These are phyloP conservation scores for Drosophila anceps DNA, from an alignment of 2,888 invertebrate genomes.

Conservation along the genomic window DNA sequence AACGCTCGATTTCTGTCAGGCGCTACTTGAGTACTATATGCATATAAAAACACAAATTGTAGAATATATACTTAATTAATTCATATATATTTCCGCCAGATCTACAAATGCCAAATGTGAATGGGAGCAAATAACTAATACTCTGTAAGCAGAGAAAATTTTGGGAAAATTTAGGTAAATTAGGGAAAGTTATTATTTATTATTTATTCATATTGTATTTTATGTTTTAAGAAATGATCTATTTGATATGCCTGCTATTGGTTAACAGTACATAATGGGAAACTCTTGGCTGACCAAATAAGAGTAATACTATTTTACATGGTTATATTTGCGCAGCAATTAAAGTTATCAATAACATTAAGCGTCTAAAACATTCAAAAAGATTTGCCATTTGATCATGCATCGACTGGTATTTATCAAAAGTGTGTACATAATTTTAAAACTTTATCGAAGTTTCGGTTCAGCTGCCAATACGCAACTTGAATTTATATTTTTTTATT, in stretches of 20 bases:
- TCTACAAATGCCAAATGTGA: not conserved
- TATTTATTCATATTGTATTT: not conserved
- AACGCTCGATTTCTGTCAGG: slow-evolving; percentile 67
- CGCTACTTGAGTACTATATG: slow-evolving; percentile 7
- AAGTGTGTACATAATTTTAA: too few relatives aligned
- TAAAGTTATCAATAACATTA: not conserved
- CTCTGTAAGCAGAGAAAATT: too few relatives aligned
- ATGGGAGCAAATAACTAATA: too few relatives aligned
- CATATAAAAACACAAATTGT: not conserved
- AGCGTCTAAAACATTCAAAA: not conserved
- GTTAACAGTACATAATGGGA: not conserved
- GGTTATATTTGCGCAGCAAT: not conserved
- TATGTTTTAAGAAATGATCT: not conserved
- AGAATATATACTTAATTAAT: slow-evolving; percentile 13
- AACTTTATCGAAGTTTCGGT: not conserved
- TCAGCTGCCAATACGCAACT: too few relatives aligned
- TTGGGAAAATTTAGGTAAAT: too few relatives aligned
- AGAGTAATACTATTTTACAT: not conserved
- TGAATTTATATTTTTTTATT: too few relatives aligned
- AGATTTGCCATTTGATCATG: not conserved
- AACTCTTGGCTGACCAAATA: not conserved
- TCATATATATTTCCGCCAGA: slow-evolving; percentile 8
- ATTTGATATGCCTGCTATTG: not conserved
- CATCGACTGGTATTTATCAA: not conserved
- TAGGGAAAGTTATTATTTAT: too few relatives aligned